These are phyloP conservation scores for Himalopsyche phryganea DNA, from an alignment of 1,140 invertebrate genomes.

Conservation along the genomic window DNA sequence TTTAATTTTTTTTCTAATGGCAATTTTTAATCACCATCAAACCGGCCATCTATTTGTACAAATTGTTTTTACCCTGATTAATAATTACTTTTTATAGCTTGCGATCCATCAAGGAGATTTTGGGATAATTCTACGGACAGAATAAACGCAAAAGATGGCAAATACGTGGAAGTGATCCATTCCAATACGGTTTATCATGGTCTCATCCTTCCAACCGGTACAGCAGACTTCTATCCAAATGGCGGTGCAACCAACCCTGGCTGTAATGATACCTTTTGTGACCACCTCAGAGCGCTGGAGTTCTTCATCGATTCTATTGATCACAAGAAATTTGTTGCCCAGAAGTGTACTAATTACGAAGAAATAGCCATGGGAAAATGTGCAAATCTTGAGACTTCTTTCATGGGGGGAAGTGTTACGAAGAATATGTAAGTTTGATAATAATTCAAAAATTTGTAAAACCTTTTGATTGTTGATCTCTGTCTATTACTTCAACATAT, in stretches of 20 bases:
- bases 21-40: too few relatives aligned
- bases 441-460: too few relatives aligned
- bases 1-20: too few relatives aligned
- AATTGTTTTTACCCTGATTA: too few relatives aligned
- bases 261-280: conserved; percentile 40
- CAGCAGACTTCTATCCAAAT: conserved; percentile 69
- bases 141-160: conserved; percentile 58
- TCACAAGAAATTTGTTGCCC: conserved; percentile 12
- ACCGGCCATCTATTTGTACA: too few relatives aligned
- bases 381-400: conserved; percentile 11
- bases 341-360: conserved; percentile 21
- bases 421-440: conserved; percentile 25
- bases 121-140: conserved; percentile 38
- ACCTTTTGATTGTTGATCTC: too few relatives aligned
- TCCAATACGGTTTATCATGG: conserved; percentile 59
- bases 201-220: conserved; percentile 54
- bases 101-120: conserved; percentile 14
- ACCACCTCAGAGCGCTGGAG: conserved; percentile 16
- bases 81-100: conserved; percentile 4
- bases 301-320: conserved; percentile 25
- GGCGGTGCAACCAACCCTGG: conserved; percentile 60
- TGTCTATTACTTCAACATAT: too few relatives aligned
- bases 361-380: conserved; percentile 15
- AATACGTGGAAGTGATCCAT: conserved; percentile 68
- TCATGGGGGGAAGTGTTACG: conserved; percentile 20